Evolutionary conservation across 2,113 vertebrate species (phyloP), one percentile per base, ranked within the genome.

Genomic region (Lontra canadensis): DNA sequence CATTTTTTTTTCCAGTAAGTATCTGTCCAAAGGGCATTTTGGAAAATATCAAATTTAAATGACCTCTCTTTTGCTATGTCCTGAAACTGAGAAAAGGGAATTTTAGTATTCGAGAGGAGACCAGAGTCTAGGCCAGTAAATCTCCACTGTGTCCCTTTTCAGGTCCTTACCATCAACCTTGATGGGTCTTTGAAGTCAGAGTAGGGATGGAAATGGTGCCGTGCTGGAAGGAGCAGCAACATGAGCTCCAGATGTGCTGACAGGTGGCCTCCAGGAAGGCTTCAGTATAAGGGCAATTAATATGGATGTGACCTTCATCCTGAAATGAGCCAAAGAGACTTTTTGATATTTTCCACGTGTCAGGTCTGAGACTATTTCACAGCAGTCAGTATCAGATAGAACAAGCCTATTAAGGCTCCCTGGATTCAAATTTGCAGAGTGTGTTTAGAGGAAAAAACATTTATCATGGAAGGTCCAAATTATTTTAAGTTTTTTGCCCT

Each of bases 231-330:
- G 87, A 67, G 65, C 65, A 57, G 84, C 78, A 92, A 84, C 65
- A 25, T 34, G 76, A 94, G 65, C 57, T 97, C 96, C 97, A 98
- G 98, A 97, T 98, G 96, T 98, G 97, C 96, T 94, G 95, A 93
- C 97, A 98, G 97, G 98, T 97, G 98, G 96, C 52, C 94, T 97
- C 87, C 93, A 96, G 96, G 92, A 98, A 96, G 92, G 71, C 47
- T 93, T 95, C 94, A 61, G 65, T 82, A 88, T 73, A 74, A 88
- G 88, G 76, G 71, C 57, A 74, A 97, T 98, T 98, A 98, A 97
- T 96, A 98, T 97, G 98, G 88, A 98, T 97, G 88, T 97, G 98
- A 97, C 97, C 96, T 98, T 98, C 98, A 97, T 97, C 76, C 82
- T 91, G 84, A 97, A 97, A 96, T 42, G n/a, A 97, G 67, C n/a